Base-by-base conservation (phyloP, 2,888 invertebrate species). In the Gastrophysa polygoni region DNA sequence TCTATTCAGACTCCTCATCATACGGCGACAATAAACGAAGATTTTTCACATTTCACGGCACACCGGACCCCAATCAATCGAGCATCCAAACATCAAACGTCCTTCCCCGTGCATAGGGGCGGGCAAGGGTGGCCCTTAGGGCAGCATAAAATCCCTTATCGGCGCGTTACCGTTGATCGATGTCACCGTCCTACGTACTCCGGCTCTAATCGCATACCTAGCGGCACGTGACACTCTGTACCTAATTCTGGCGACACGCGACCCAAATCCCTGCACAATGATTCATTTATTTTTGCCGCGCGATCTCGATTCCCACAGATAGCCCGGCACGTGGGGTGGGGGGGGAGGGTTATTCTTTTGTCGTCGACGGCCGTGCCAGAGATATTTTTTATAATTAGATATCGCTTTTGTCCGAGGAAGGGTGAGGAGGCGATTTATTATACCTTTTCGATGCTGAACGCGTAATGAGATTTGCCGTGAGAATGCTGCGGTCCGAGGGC, bases 311-410 rank as follows among this genome's bases (percentile, higher is more conserved):
- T 80, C 80, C 80, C 80, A 80, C 80, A 79, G 77, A 73, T 71
- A 69, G 62, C 24, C 48, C n/a, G n/a, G 57, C 48, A 20, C 21
- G 59, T 49, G 51, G 56, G 59, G 57, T n/a, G 59, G 56, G 43
- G 38, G 43, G 48, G 21, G 52, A 52, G 52, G 54, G 49, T 49
- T 59, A 57, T 56, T 57, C 63, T 56, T 67, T 67, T 69, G 67
- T 69, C 60, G 51, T 59, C 61, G 68, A 73, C 71, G 69, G 69
- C 71, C 72, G 68, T 71, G 70, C 67, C 73, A 76, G 77, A 78
- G 77, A 77, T 78, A 78, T 78, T 78, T 77, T 75, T 78, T 75
- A 74, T 79, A 79, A 79, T 79, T 79, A 79, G 79, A 78, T 79
- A 78, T 76, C 70, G 68, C 68, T 38, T 43, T 43, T 34, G 54